Evolutionary conservation across 2,888 invertebrate species (phyloP).

Genomic region (Epinotia nisella): DNA sequence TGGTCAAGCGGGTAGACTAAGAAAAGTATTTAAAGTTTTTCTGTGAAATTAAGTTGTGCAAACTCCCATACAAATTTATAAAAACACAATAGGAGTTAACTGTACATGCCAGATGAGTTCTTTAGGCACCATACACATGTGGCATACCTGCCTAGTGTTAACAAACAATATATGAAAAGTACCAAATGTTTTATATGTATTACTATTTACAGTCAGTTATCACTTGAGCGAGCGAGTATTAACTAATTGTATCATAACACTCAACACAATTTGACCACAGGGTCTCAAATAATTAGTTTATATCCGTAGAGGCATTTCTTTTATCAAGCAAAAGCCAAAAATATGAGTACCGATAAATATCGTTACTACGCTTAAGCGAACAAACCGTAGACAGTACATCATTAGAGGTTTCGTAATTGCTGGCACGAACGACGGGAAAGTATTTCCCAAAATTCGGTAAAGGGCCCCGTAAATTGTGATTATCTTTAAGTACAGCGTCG

Average conservation of each 20-base stretch:
- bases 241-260: background rate
- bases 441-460: conserved; percentile 68
- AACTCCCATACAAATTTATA: no score
- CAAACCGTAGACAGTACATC: conserved; percentile 59
- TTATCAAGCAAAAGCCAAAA: conserved; percentile 24
- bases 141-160: no score
- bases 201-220: no score
- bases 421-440: conserved; percentile 70
- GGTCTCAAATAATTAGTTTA: conserved; percentile 1
- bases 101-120: no score
- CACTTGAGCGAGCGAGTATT: background rate
- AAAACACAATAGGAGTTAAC: no score
- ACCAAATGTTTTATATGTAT: no score
- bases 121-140: no score
- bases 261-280: background rate
- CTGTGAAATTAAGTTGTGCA: no score
- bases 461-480: conserved; percentile 82
- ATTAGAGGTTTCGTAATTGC: conserved; percentile 74
- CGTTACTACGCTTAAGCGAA: conserved; percentile 37
- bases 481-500: conserved; percentile 80
- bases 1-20: no score
- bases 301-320: conserved; percentile 11
- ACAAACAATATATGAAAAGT: no score
- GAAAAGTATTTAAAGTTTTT: no score
- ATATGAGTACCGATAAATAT: conserved; percentile 40